These are phyloP conservation scores for Cercopithecus hamlyni DNA, from an alignment of 2,797 vertebrate genomes.

Conservation along the genomic window DNA sequence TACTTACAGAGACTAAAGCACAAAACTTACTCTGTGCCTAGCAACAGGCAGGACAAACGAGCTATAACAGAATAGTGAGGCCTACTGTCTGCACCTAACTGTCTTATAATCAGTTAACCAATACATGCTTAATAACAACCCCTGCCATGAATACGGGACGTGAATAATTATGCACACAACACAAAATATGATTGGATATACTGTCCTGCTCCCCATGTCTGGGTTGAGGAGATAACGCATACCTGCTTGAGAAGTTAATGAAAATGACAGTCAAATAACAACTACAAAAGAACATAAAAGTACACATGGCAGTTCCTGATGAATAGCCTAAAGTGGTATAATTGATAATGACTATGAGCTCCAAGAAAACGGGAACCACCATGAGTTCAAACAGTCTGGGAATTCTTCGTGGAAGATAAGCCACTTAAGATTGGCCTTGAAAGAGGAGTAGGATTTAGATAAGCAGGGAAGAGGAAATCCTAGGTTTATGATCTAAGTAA, in stretches of 20 bases:
- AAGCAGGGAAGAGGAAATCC: slow-evolving; percentile 38
- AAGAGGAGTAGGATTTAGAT: slow-evolving; percentile 43
- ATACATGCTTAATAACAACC: neutral
- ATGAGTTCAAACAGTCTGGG: neutral
- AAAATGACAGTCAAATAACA: neutral
- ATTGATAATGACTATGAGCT: neutral
- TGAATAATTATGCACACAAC: neutral
- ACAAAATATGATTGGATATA: neutral
- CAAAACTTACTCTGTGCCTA: neutral
- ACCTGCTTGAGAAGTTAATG: neutral
- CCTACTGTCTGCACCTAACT: neutral
- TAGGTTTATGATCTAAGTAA: neutral
- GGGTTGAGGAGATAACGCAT: neutral
- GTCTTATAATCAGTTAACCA: neutral
- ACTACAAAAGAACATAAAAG: neutral
- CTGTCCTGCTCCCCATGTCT: neutral
- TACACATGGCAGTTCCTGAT: neutral
- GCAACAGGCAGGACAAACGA: neutral
- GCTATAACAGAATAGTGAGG: neutral
- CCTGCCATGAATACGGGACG: neutral
- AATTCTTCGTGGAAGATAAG: slow-evolving; percentile 34
- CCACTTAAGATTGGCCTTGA: neutral
- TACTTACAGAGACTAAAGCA: neutral
- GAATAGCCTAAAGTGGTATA: neutral
- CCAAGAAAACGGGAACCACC: neutral